Base-by-base conservation (phyloP, 2,113 vertebrate species). In the Orientallactaga bullata region DNA sequence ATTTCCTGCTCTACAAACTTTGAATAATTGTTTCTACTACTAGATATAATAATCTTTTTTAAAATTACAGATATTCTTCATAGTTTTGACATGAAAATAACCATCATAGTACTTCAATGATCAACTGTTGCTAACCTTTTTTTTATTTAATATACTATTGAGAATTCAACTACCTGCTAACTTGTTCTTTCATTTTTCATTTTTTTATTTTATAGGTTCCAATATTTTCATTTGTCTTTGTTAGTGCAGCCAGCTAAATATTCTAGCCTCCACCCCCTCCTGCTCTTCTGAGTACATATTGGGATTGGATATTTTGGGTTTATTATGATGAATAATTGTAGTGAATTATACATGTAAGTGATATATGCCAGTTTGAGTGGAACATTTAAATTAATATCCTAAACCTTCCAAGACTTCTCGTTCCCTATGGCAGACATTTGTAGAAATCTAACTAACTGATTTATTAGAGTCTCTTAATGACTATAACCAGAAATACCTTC, bases 11-110 rank as follows among this genome's bases (percentile, higher is more conserved):
- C 24, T 78, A 8, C 32, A 58, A 24, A 78, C 9, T 66, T 85
- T 71, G 47, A 90, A 83, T 65, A 13, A 2, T 28, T 82, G 0
- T 85, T 79, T 71, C 51, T 91, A 23, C 18, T 89, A 80, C 39
- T 89, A 83, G 66, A 65, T 65, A 30, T 30, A 89, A 89, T 61
- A n/a, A 6, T 61, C 26, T 89, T 84, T 84, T 71, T 89, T 85
- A 7, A 89, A 71, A 76, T 0, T 91, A 6, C 55, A 90, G 74
- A 47, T 13, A 90, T 68, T 90, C 37, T 74, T 90, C 66, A 61
- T 60, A 90, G 20, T 79, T 79, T 15, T 90, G 0, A 1, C 1
- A 24, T 86, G 65, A 80, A 55, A 80, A 37, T 26, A 94, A 86
- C 16, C 58, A 83, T 60, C 26, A 63, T 13, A 58, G 32, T 39